Percentiles rank a stretch among this genome's conserved stretches.
These are phyloP conservation scores for Tenthredo scrophulariae DNA, from an alignment of 2,888 invertebrate genomes.

Conservation along the genomic window DNA sequence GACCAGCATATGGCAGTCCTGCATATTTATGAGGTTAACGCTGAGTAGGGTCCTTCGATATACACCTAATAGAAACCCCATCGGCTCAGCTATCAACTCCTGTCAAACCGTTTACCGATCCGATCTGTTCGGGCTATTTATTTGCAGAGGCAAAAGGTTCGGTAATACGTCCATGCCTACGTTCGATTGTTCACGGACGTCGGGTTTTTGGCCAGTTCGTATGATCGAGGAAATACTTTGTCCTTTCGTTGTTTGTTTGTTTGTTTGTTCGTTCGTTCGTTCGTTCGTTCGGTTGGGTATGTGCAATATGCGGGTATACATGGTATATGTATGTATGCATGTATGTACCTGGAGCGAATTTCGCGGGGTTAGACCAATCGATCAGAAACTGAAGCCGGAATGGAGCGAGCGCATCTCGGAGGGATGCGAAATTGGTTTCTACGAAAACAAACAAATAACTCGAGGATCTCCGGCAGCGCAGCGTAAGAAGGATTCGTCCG, in stretches of 20 bases:
- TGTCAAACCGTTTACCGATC: slow-evolving; percentile 61
- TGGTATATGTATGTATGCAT: not conserved
- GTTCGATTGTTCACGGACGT: not conserved
- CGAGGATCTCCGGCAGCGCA: slow-evolving; percentile 17
- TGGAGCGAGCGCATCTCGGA: not conserved
- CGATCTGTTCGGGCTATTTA: slow-evolving; percentile 38
- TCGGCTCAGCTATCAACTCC: slow-evolving; percentile 55
- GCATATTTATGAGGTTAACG: slow-evolving; percentile 68
- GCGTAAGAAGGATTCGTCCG: slow-evolving; percentile 19
- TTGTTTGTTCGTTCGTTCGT: not conserved
- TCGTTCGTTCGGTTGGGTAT: not conserved
- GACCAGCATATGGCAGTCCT: slow-evolving; percentile 58
- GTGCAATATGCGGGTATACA: not conserved
- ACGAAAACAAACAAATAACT: slow-evolving; percentile 51
- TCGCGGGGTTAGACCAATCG: slow-evolving; percentile 33
- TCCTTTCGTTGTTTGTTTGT: not conserved
- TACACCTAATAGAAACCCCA: slow-evolving; percentile 62
- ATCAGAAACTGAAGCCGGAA: slow-evolving; percentile 37
- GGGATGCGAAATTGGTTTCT: slow-evolving; percentile 43
- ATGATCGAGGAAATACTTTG: not conserved
- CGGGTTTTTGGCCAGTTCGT: not conserved
- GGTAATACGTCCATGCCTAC: not conserved
- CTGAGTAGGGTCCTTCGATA: slow-evolving; percentile 55
- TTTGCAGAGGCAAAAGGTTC: not conserved
- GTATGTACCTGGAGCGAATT: not conserved